These are phyloP conservation scores for Lithobius niger DNA, from an alignment of 1,140 invertebrate genomes.

Conservation along the genomic window DNA sequence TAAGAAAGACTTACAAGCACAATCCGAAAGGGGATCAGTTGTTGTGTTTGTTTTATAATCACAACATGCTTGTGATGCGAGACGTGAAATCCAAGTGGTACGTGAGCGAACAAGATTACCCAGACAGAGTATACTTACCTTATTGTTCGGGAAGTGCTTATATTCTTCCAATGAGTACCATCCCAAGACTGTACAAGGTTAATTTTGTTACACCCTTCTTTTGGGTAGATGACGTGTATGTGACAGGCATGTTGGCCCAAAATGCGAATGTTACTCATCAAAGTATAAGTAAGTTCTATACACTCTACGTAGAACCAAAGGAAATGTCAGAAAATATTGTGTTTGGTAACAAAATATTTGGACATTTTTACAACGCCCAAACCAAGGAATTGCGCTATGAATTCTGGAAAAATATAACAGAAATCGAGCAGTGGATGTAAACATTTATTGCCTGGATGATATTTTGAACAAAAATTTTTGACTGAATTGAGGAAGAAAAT, in stretches of 20 bases:
- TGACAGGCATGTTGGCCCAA: constrained; percentile 28
- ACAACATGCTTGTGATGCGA: constrained; percentile 25
- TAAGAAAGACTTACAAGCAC: constrained; percentile 31
- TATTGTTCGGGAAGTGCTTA: constrained; percentile 33
- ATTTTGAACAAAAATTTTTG: too few species aligned
- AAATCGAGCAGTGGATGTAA: too few species aligned
- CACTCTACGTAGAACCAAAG: too few species aligned
- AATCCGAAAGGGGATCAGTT: constrained; percentile 25
- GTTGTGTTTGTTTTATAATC: constrained; percentile 28
- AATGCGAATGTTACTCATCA: constrained; percentile 1
- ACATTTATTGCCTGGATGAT: too few species aligned
- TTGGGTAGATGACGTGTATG: constrained; percentile 34
- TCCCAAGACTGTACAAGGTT: constrained; percentile 21
- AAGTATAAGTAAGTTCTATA: too few species aligned
- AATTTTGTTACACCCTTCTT: constrained; percentile 26
- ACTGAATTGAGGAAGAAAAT: too few species aligned
- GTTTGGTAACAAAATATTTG: too few species aligned
- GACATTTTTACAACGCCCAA: too few species aligned
- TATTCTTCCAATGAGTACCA: constrained; percentile 25
- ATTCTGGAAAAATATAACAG: too few species aligned
- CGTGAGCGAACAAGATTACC: constrained; percentile 26
- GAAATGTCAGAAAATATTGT: too few species aligned
- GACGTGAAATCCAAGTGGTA: constrained; percentile 31
- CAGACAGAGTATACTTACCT: constrained; percentile 24
- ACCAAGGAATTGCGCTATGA: too few species aligned